phyloP scores from a whole-genome alignment of 2,797 vertebrate species.

The Pantherophis vulpinus region DNA sequence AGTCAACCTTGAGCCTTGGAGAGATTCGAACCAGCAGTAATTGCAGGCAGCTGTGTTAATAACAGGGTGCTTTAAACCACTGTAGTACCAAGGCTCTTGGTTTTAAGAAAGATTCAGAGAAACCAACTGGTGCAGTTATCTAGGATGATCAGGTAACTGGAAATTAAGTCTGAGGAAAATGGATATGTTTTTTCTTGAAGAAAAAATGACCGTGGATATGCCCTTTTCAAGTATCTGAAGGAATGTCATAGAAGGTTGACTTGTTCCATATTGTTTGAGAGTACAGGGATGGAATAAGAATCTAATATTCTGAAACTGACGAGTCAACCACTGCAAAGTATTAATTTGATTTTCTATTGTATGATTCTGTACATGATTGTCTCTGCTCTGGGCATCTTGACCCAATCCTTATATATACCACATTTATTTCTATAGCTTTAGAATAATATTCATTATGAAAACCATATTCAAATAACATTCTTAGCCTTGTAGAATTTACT shows the following conservation, averaged over 20 bases:
- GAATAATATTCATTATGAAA: background rate
- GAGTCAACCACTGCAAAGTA: background rate
- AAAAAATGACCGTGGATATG: background rate
- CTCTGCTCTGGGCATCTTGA: background rate
- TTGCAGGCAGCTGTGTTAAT: too few species aligned
- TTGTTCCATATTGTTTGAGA: background rate
- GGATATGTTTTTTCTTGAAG: background rate
- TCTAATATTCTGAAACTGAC: background rate
- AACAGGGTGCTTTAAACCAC: too few species aligned
- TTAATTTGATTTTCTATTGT: background rate
- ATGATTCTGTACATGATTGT: background rate
- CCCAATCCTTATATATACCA: background rate
- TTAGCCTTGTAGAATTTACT: background rate
- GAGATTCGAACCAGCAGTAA: too few species aligned
- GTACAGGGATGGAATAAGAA: background rate
- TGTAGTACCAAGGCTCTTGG: too few species aligned
- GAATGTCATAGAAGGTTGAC: background rate
- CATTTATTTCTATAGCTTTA: background rate
- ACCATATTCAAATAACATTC: background rate
- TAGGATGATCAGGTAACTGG: background rate
- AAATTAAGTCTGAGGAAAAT: background rate
- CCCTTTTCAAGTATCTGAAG: background rate
- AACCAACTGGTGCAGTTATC: background rate
- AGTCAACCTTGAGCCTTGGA: too few species aligned
- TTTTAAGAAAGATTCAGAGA: background rate